phyloP scores from a whole-genome alignment of 2,888 invertebrate species.

The Eueremaeus valkanovi region DNA sequence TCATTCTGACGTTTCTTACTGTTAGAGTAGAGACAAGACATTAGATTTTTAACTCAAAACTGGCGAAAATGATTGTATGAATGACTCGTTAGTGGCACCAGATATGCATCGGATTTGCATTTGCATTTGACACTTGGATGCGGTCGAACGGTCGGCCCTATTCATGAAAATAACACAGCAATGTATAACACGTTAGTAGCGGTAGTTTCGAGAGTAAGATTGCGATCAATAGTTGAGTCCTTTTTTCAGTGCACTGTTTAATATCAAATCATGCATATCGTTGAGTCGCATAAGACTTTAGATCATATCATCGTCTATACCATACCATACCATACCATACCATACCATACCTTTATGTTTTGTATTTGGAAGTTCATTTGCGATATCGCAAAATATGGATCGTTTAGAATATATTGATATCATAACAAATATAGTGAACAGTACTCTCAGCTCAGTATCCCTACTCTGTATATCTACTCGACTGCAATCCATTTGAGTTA shows the following conservation, averaged over 20 bases:
- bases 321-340: too few species aligned
- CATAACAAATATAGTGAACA: background rate
- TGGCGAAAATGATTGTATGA: background rate
- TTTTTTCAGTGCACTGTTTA: background rate
- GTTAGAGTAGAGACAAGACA: background rate
- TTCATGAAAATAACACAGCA: background rate
- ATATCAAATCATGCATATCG: conserved; percentile 7
- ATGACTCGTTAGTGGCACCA: background rate
- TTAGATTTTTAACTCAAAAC: background rate
- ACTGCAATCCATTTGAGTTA: background rate
- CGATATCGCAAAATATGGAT: conserved; percentile 28
- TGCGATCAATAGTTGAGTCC: background rate
- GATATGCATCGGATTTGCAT: background rate
- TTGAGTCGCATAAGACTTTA: conserved; percentile 12
- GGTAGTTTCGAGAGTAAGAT: background rate
- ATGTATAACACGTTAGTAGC: background rate
- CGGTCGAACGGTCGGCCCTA: background rate
- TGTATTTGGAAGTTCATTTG: conserved; percentile 9
- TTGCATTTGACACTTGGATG: conserved; percentile 12
- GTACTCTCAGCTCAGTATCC: background rate
- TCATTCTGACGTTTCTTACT: too few species aligned
- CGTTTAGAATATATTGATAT: background rate
- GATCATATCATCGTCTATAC: background rate
- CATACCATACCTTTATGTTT: background rate
- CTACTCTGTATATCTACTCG: background rate